Conservation (phyloP, 2,113 vertebrate species). For the Dicerorhinus sumatrensis region DNA sequence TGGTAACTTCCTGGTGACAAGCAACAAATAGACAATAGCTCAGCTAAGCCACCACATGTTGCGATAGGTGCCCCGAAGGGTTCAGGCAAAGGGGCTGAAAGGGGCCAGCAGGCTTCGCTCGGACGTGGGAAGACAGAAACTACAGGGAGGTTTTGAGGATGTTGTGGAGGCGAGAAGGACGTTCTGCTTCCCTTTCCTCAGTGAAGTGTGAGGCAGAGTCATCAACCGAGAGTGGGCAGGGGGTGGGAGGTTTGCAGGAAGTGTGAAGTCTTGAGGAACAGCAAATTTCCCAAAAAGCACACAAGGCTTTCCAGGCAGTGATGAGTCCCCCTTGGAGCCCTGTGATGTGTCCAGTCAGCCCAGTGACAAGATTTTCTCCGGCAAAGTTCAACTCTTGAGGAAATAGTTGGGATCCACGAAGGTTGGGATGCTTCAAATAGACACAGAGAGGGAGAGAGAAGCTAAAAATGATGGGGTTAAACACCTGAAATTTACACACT, state of each 20-base stretch:
- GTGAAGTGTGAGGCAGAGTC: not conserved
- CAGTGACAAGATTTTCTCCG: not conserved
- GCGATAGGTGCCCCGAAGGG: no score
- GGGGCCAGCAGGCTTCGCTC: not conserved
- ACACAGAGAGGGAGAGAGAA: not conserved
- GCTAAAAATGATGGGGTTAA: not conserved
- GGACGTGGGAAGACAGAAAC: not conserved
- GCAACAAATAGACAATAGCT: accelerated
- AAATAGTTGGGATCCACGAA: not conserved
- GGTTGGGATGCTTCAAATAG: not conserved
- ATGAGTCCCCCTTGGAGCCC: not conserved
- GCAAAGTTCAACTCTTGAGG: not conserved
- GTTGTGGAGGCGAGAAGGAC: not conserved
- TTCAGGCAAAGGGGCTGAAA: not conserved
- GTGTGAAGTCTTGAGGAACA: not conserved
- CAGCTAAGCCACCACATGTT: not conserved
- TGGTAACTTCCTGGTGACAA: not conserved
- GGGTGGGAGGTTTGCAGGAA: not conserved
- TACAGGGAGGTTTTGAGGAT: not conserved
- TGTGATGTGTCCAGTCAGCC: no score
- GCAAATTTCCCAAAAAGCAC: no score
- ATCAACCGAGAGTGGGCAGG: no score
- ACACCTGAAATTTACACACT: no score
- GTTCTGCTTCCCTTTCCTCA: not conserved
- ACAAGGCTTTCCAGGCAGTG: not conserved